Evolutionary conservation across 2,797 vertebrate species (phyloP).

Genomic region (Brachymystax lenok): DNA sequence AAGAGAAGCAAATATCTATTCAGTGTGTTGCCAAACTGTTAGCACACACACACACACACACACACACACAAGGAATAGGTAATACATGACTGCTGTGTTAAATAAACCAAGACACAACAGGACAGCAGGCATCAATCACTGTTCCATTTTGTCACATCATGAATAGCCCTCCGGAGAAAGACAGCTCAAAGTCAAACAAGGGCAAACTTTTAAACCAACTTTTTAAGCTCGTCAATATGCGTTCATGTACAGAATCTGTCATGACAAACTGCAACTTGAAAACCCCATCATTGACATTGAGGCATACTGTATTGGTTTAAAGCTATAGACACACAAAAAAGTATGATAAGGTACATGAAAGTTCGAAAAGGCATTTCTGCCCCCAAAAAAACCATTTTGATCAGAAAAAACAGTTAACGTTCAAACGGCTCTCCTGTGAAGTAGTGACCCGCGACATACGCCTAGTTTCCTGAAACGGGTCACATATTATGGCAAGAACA

Average conservation of each 20-base stretch:
- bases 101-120: slow-evolving; percentile 57
- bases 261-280: slow-evolving; percentile 28
- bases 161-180: slow-evolving; percentile 47
- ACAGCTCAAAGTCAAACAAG: slow-evolving; percentile 56
- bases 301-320: neutral
- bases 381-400: neutral
- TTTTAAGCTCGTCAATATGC: neutral
- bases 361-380: neutral
- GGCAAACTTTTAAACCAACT: slow-evolving; percentile 38
- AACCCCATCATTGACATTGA: slow-evolving; percentile 16
- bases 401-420: too few relatives aligned
- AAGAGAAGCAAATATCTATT: slow-evolving; percentile 24
- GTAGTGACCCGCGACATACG: too few relatives aligned
- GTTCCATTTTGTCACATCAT: slow-evolving; percentile 51
- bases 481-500: too few relatives aligned
- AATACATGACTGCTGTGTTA: slow-evolving; percentile 38
- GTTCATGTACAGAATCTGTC: slow-evolving; percentile 4
- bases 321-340: neutral
- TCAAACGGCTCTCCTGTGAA: neutral
- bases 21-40: slow-evolving; percentile 17
- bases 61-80: slow-evolving; percentile 9
- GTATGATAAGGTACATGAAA: neutral
- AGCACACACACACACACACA: neutral
- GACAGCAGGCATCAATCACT: slow-evolving; percentile 65
- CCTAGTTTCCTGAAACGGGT: too few relatives aligned